These are phyloP conservation scores for Oreochromis grahami DNA, from an alignment of 2,797 vertebrate genomes.

Conservation along the genomic window DNA sequence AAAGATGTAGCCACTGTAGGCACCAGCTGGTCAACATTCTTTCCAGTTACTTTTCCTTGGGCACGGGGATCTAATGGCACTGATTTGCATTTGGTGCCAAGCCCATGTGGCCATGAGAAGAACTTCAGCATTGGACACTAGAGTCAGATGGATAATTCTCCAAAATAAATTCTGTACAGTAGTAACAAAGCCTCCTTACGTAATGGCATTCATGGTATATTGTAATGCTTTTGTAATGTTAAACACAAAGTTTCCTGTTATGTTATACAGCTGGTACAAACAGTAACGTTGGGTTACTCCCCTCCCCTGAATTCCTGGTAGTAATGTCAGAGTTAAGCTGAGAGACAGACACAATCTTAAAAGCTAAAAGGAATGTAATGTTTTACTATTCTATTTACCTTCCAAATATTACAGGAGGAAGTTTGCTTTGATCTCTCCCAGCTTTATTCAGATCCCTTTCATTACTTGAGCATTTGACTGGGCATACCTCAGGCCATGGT, in stretches of 20 bases:
- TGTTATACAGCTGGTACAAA: not conserved
- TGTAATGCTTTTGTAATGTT: rapidly evolving
- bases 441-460: conserved; percentile 61
- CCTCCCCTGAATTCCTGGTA: not conserved
- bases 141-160: not conserved
- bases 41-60: not conserved
- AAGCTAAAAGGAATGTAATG: conserved; percentile 39
- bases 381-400: conserved; percentile 35
- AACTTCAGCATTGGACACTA: rapidly evolving
- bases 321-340: conserved; percentile 47
- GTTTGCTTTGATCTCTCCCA: conserved; percentile 40
- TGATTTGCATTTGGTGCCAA: not conserved
- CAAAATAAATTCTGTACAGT: not conserved
- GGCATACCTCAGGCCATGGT: conserved; percentile 29
- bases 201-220: not conserved
- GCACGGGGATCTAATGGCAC: not conserved
- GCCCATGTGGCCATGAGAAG: not conserved
- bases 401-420: conserved; percentile 49
- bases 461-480: conserved; percentile 62
- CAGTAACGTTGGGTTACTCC: not conserved
- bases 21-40: not conserved
- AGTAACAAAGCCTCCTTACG: not conserved
- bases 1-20: not conserved
- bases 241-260: not conserved
- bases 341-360: conserved; percentile 50